A percentile compares a stretch with the other conserved stretches of the same genome.
Evolutionary conservation across 2,888 invertebrate species (phyloP).

Genomic region (Meiosimyza platycephala): DNA sequence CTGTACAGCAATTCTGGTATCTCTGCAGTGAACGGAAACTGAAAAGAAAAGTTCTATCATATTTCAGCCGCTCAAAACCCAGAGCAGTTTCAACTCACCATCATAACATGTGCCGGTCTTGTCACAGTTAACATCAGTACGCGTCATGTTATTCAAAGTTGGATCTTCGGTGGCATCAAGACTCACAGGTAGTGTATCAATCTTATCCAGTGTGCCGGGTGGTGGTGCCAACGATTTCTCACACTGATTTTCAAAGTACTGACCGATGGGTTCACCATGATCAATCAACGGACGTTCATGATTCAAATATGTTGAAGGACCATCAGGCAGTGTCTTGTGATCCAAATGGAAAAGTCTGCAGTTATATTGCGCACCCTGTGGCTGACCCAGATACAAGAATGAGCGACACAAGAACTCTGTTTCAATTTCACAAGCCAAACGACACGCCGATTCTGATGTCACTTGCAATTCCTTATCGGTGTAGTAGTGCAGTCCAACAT

Average conservation of each 20-base stretch:
- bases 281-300: conserved; percentile 91
- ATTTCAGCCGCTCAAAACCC: too few species aligned
- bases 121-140: conserved; percentile 89
- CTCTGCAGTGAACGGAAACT: conserved; percentile 95
- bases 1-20: conserved; percentile 92
- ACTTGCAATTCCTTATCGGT: conserved; percentile 93
- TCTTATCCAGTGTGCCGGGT: conserved; percentile 66
- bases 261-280: conserved; percentile 89
- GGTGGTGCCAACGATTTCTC: conserved; percentile 71
- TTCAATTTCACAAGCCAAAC: conserved; percentile 91
- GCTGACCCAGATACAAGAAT: conserved; percentile 77
- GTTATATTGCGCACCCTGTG: conserved; percentile 83
- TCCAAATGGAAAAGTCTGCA: conserved; percentile 93
- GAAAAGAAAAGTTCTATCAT: conserved; percentile 41
- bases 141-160: conserved; percentile 78
- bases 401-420: conserved; percentile 92
- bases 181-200: conserved; percentile 77
- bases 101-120: conserved; percentile 95
- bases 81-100: conserved; percentile 71
- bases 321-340: conserved; percentile 91
- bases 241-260: conserved; percentile 91
- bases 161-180: conserved; percentile 84
- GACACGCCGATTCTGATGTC: conserved; percentile 89
- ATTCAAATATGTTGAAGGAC: conserved; percentile 90
- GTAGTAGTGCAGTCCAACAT: conserved; percentile 91